Percentiles rank a stretch among this genome's conserved stretches.
phyloP scores from a whole-genome alignment of 2,888 invertebrate species.

The Aphidius colemani region DNA sequence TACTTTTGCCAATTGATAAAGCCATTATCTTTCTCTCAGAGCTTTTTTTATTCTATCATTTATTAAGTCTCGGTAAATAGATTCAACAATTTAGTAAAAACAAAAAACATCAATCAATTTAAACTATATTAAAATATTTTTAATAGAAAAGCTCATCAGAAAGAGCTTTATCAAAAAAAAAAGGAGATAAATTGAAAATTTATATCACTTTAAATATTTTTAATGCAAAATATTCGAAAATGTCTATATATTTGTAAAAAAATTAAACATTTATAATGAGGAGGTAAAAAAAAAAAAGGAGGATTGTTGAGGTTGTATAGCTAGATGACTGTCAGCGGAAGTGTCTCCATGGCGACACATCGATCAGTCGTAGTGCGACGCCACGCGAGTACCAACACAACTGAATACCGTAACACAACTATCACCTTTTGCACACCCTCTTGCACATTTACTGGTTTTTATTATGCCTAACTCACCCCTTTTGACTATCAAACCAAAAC shows the following conservation, averaged over 20 bases:
- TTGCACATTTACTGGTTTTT: not conserved
- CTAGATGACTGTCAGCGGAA: slow-evolving; percentile 60
- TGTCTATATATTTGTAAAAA: not conserved
- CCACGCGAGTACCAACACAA: slow-evolving; percentile 65
- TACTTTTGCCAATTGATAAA: too few relatives aligned
- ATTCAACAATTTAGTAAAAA: too few relatives aligned
- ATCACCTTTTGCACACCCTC: not conserved
- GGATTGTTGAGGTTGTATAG: slow-evolving; percentile 30
- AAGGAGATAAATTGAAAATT: too few relatives aligned
- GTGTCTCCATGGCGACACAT: slow-evolving; percentile 72
- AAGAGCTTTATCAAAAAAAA: too few relatives aligned
- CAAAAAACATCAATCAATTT: too few relatives aligned
- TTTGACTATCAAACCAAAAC: slow-evolving; percentile 3
- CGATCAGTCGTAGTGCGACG: slow-evolving; percentile 62
- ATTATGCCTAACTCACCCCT: not conserved
- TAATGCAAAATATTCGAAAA: too few relatives aligned
- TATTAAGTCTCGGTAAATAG: too few relatives aligned
- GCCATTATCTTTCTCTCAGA: too few relatives aligned
- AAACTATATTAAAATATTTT: too few relatives aligned
- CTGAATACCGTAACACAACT: slow-evolving; percentile 29
- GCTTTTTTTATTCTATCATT: too few relatives aligned
- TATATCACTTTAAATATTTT: too few relatives aligned
- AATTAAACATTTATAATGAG: slow-evolving; percentile 32
- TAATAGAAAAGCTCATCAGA: too few relatives aligned
- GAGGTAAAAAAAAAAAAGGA: slow-evolving; percentile 16